Conservation (phyloP, 2,888 invertebrate genomes). For the Limnephilus rhombicus region DNA sequence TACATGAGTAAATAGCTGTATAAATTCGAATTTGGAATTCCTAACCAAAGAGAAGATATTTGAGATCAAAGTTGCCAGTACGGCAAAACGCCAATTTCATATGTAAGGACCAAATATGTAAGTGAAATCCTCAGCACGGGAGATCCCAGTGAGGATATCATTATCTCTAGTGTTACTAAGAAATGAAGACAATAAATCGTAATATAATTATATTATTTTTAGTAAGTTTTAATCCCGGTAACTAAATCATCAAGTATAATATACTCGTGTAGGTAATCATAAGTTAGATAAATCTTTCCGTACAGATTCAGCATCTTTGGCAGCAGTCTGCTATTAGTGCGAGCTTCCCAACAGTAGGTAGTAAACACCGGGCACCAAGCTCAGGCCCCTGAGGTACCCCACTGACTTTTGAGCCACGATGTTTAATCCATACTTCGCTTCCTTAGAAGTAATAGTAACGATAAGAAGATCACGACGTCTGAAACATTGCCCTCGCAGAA, state of each 20-base stretch:
- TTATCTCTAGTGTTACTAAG: too few species aligned
- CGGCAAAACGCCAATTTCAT: too few species aligned
- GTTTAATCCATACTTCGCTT: constrained; percentile 24
- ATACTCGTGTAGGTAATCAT: neutral
- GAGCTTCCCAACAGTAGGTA: neutral
- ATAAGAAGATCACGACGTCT: constrained; percentile 51
- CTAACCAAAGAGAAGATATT: too few species aligned
- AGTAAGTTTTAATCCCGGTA: neutral
- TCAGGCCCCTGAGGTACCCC: neutral
- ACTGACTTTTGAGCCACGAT: constrained; percentile 23
- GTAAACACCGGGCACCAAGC: neutral
- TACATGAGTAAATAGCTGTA: too few species aligned
- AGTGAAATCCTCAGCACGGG: too few species aligned
- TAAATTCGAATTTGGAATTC: too few species aligned
- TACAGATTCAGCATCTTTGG: constrained; percentile 25
- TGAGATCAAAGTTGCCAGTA: too few species aligned
- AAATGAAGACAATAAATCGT: too few species aligned
- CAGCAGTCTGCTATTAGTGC: constrained; percentile 4
- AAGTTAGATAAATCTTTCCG: constrained; percentile 37
- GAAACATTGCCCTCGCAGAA: constrained; percentile 34
- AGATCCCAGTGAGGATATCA: too few species aligned
- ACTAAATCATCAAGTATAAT: neutral
- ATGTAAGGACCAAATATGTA: too few species aligned
- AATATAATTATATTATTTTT: too few species aligned
- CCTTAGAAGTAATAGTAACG: constrained; percentile 39